These are phyloP conservation scores for Phocides pigmalion DNA, from an alignment of 1,140 invertebrate species.

Conservation along the genomic window DNA sequence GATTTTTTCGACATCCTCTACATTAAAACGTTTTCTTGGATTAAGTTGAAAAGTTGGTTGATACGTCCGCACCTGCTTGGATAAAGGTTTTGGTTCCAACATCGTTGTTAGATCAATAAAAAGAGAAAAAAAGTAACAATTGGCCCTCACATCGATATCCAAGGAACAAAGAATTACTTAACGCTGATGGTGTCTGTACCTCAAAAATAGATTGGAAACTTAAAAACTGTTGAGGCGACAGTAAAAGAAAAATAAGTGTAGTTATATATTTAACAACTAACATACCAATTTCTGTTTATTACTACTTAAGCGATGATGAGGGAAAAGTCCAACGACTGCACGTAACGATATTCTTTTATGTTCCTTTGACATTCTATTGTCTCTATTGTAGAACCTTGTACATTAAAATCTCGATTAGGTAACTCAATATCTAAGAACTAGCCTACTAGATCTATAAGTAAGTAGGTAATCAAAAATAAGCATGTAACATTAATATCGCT, in stretches of 20 bases:
- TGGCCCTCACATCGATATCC: background rate
- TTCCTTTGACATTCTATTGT: slow-evolving; percentile 51
- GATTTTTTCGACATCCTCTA: slow-evolving; percentile 66
- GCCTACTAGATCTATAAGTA: background rate
- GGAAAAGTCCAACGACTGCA: slow-evolving; percentile 39
- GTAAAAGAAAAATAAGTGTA: background rate
- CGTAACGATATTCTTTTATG: slow-evolving; percentile 47
- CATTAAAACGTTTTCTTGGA: slow-evolving; percentile 67
- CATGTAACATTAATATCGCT: no score
- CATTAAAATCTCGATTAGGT: background rate
- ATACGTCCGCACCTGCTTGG: slow-evolving; percentile 72
- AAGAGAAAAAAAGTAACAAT: background rate
- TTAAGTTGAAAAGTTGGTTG: slow-evolving; percentile 77
- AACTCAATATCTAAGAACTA: background rate
- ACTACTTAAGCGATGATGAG: slow-evolving; percentile 40
- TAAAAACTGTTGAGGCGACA: background rate
- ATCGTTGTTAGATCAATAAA: slow-evolving; percentile 72
- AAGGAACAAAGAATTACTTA: background rate
- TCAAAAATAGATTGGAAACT: background rate
- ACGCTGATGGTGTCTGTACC: background rate
- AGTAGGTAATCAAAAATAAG: no score
- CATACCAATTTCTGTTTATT: slow-evolving; percentile 57
- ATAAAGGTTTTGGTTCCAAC: slow-evolving; percentile 47
- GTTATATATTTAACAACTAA: background rate
- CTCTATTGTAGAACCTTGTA: no score